phyloP scores from a whole-genome alignment of 2,797 vertebrate genomes.

The Callimico goeldii region DNA sequence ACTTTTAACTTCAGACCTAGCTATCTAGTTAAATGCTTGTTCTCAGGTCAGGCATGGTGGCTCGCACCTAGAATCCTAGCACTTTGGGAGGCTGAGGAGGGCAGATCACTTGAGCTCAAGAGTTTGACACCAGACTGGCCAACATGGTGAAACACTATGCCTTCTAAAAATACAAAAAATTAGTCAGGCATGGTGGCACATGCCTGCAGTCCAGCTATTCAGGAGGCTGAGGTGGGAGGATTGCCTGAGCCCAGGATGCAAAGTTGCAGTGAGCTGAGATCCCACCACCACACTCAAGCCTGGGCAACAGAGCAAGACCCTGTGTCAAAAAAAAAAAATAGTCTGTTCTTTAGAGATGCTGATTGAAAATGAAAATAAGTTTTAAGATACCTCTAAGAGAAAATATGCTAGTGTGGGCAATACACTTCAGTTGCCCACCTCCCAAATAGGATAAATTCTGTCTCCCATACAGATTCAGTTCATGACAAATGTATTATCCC shows the following conservation, averaged over 20 bases:
- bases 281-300: background rate
- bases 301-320: background rate
- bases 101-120: background rate
- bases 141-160: background rate
- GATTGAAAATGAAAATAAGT: background rate
- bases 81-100: background rate
- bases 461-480: constrained; percentile 34
- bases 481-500: background rate
- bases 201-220: background rate
- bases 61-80: background rate
- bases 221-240: background rate
- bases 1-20: background rate
- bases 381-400: background rate
- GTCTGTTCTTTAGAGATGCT: background rate
- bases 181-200: background rate
- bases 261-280: background rate
- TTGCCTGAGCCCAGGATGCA: background rate
- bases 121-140: background rate
- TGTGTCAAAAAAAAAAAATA: background rate
- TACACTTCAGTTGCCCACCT: constrained; percentile 14
- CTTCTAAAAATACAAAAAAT: background rate
- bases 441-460: constrained; percentile 55
- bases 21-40: background rate
- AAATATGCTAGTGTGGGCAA: background rate
- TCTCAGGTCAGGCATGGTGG: background rate